Evolutionary conservation across 2,113 vertebrate species (phyloP), one percentile per base, ranked within the genome.

Genomic region (Cacatua alba): DNA sequence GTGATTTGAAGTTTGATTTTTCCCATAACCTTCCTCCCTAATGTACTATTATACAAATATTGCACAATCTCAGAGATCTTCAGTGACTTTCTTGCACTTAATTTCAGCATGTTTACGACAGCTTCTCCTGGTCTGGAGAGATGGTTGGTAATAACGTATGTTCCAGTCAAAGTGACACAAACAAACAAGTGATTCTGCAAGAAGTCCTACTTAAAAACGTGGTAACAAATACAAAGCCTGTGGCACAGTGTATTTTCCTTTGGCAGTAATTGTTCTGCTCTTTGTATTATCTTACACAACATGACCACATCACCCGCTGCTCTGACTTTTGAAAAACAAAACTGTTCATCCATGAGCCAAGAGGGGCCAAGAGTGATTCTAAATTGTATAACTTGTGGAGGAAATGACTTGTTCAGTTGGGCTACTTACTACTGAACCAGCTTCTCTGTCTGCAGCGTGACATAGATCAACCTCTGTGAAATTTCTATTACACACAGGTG

Each of bases 241-340:
- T 46, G 53, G 67, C 89, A 69, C 62, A 43, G 70, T 10, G 65
- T 79, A 52, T 86, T 62, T 81, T 95, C 76, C 80, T 86, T 96
- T 86, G 94, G 86, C 90, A 90, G 94, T 13, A 92, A 57, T 94
- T 95, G 86, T 96, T 96, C 82, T 88, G 62, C 91, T 92, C 77
- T 92, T 84, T 87, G 90, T 90, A 78, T 95, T 94, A 92, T 94
- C 92, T 93, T 94, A 63, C 95, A 91, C 91, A 93, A 97, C 86
- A 57, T 15, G 67, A 92, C 88, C 83, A n/a, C 90, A 88, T 92
- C 95, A 88, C 96, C 96, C 65, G 4, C 95, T 93, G 90, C 90
- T 94, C 49, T 52, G 69, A 52, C 88, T 93, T 84, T 68, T 88
- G 82, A 71, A 86, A 77, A 93, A 86, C 91, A 93, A 77, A 85